phyloP scores from a whole-genome alignment of 2,113 vertebrate genomes.

The Laticauda laticaudata region DNA sequence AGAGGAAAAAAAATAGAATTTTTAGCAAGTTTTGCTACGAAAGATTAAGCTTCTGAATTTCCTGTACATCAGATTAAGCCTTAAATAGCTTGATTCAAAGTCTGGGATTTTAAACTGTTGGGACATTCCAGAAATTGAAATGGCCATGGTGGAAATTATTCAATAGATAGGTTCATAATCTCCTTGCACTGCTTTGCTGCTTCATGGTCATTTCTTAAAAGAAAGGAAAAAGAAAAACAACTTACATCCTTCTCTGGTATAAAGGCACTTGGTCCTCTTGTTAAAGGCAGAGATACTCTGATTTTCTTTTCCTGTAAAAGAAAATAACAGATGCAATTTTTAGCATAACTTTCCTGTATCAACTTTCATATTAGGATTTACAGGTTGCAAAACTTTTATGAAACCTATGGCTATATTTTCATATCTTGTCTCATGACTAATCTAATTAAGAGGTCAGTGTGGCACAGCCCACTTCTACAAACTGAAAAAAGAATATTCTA shows the following conservation, averaged over 20 bases:
- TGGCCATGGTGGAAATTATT: not conserved
- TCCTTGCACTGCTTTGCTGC: not conserved
- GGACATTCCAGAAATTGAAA: not conserved
- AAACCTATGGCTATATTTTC: not conserved
- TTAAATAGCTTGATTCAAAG: not conserved
- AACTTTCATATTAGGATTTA: not conserved
- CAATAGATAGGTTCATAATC: not conserved
- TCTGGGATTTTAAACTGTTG: not conserved
- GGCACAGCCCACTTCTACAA: not conserved
- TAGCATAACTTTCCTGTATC: conserved; percentile 11
- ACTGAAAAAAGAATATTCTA: not conserved
- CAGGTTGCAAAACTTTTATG: not conserved
- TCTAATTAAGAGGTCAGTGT: not conserved
- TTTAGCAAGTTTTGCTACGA: not conserved
- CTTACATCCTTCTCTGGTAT: conserved; percentile 85
- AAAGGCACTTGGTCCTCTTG: conserved; percentile 87
- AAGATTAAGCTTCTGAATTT: not conserved
- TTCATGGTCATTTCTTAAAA: not conserved
- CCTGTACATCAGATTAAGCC: not conserved
- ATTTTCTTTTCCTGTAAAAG: conserved; percentile 76
- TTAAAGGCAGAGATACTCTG: conserved; percentile 71
- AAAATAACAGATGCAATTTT: conserved; percentile 17
- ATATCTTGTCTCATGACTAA: not conserved
- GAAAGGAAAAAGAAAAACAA: not conserved
- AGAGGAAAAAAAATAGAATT: not conserved